phyloP scores from a whole-genome alignment of 2,888 invertebrate genomes.

The Exephanes ischioxanthus region DNA sequence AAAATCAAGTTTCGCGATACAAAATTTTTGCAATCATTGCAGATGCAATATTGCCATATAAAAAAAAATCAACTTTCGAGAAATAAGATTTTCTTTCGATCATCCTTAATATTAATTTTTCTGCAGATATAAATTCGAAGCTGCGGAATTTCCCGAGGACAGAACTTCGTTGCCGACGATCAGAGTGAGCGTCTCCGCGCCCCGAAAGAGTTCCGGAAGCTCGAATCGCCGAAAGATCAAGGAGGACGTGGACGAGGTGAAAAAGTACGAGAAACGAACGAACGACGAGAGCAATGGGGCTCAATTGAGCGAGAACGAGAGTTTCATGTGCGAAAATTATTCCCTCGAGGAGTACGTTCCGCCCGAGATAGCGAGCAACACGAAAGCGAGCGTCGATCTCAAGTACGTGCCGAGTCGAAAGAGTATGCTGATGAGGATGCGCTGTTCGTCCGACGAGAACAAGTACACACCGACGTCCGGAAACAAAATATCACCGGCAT shows the following conservation, averaged over 20 bases:
- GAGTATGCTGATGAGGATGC: constrained; percentile 73
- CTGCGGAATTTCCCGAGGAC: constrained; percentile 70
- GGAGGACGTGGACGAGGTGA: background rate
- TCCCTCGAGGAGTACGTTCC: constrained; percentile 77
- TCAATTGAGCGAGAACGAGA: constrained; percentile 54
- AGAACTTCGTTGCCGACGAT: constrained; percentile 75
- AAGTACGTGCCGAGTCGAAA: constrained; percentile 79
- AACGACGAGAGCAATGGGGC: constrained; percentile 24
- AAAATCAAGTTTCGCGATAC: background rate
- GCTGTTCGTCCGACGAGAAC: constrained; percentile 67
- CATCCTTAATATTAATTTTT: background rate
- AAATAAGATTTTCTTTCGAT: background rate
- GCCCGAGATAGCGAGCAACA: constrained; percentile 67
- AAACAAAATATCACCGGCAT: constrained; percentile 25
- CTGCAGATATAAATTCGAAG: constrained; percentile 76
- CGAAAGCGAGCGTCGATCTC: constrained; percentile 67
- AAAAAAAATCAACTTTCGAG: background rate
- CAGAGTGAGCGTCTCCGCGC: constrained; percentile 75
- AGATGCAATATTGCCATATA: too few species aligned
- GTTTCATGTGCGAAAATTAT: constrained; percentile 55
- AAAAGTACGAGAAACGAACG: constrained; percentile 19
- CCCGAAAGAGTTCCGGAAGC: constrained; percentile 64
- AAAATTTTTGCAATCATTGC: too few species aligned
- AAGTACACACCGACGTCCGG: constrained; percentile 75
- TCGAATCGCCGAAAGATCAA: constrained; percentile 31